Base-by-base conservation (phyloP, 2,888 invertebrate genomes). In the Deilephila porcellus region DNA sequence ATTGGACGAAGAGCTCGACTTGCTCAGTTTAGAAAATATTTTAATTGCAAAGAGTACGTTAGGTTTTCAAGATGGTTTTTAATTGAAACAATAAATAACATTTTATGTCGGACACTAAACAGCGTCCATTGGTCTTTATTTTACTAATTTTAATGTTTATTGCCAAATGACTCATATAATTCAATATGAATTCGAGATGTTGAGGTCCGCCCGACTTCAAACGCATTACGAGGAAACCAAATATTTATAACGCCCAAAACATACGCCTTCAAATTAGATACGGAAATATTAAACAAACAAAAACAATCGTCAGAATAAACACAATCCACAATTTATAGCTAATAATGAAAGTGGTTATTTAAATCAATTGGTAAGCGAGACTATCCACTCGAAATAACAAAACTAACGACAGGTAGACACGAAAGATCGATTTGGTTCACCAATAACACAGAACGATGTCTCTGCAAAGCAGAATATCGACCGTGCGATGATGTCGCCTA, bases 401-500 rank as follows among this genome's bases (percentile, higher is more conserved):
- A 82, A 84, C 87, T 89, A 90, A 91, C 88, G 88, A 88, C 82
- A 83, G 77, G 81, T 85, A 85, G 88, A 86, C 91, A 88, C 86
- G 88, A 88, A 83, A 83, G 83, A 84, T 85, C 88, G 85, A 89
- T 90, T 90, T 87, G 86, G 85, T 88, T 88, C 88, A 87, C 87
- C 83, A 89, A 88, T 90, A 91, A 87, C 88, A 86, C 88, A 88
- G 45, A 25, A 32, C 85, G 88, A 87, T 88, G 90, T 29, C 60
- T 83, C 86, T 86, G 86, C 88, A 89, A 88, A 90, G 91, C 90
- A 90, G 91, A 92, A 91, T 91, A 92, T 88, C 89, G 83, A 83
- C 90, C 91, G 87, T 85, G 81, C 79, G 81, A 84, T 83, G 87
- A 87, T 85, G 86, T 86, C 84, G 90, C 89, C 90, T 88, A 85